Base-by-base conservation (phyloP, 1,140 invertebrate species). In the Dendrolimus punctatus region DNA sequence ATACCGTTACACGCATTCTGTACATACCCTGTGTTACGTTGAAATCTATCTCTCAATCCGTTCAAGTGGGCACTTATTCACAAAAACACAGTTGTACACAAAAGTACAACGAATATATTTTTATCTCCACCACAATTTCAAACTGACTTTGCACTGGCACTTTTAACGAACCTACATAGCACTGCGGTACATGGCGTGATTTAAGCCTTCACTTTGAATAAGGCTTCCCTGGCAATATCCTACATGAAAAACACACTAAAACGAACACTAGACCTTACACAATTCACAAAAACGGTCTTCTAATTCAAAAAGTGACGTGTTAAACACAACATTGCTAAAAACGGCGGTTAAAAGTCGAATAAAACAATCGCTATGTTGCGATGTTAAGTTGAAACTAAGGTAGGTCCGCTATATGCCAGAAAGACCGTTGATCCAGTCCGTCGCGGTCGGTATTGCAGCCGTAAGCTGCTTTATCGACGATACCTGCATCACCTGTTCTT, bases 351-450 rank as follows among this genome's bases (percentile, higher is more conserved):
- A 62, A 71, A 71, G 23, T 69, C 64, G 58, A 66, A 68, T 80
- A 67, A 76, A 80, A 76, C 77, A 75, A 66, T 72, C 77, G 65
- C 66, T 61, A 62, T 58, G 68, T 51, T 60, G 60, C 73, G 71
- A 67, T 63, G 82, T 72, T 82, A 82, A 79, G 69, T 81, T 78
- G 66, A 77, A 85, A 85, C 82, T 85, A 85, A 85, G 79, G 74
- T 76, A 69, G 66, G 65, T 67, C 66, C 71, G 75, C 76, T 80
- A 75, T 67, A 69, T 58, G 68, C 66, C 68, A 69, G 62, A 79
- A 80, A 79, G 76, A 85, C 82, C 82, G 82, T 85, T 85, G 80
- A 80, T 83, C 82, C 74, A 78, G 74, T 83, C 76, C 66, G 66
- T 9, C 50, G 58, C 58, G 45, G 76, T 81, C 79, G 80, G 65